Percentiles rank a stretch among this genome's conserved stretches.
Evolutionary conservation across 2,888 invertebrate species (phyloP).

Genomic region (Eristalinus aeneus): DNA sequence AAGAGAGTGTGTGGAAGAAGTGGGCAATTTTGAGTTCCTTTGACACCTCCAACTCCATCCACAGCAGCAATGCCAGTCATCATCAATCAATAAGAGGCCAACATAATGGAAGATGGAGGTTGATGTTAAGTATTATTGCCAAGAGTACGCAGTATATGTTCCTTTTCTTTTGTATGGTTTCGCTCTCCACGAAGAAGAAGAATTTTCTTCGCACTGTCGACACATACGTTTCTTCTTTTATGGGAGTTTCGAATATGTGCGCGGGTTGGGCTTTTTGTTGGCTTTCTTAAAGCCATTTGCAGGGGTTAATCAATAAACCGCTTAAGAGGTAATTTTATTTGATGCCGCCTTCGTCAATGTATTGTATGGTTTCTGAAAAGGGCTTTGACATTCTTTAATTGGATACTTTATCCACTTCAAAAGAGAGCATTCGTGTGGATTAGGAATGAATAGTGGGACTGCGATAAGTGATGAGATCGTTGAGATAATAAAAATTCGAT

Average conservation of each 20-base stretch:
- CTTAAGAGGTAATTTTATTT: conserved; percentile 60
- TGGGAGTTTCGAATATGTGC: neutral
- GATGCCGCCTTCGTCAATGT: conserved; percentile 24
- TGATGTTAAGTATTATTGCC: conserved; percentile 54
- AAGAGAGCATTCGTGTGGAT: conserved; percentile 34
- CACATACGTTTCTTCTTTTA: conserved; percentile 10
- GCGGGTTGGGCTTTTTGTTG: conserved; percentile 6
- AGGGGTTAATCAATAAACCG: conserved; percentile 65
- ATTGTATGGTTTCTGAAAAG: conserved; percentile 60
- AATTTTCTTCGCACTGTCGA: conserved; percentile 18
- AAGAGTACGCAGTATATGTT: conserved; percentile 34
- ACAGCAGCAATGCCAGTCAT: neutral
- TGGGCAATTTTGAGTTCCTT: conserved; percentile 32
- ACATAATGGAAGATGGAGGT: conserved; percentile 16
- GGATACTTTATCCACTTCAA: conserved; percentile 42
- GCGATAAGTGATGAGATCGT: neutral
- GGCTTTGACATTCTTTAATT: conserved; percentile 55
- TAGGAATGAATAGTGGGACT: conserved; percentile 5
- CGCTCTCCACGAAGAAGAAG: conserved; percentile 19
- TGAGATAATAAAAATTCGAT: neutral
- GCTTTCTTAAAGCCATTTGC: conserved; percentile 51
- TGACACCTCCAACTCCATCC: conserved; percentile 7
- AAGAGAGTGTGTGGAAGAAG: neutral
- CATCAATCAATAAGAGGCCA: conserved; percentile 52
- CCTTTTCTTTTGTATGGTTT: conserved; percentile 52